phyloP scores from a whole-genome alignment of 2,888 invertebrate species.

The Colostygia pectinataria region DNA sequence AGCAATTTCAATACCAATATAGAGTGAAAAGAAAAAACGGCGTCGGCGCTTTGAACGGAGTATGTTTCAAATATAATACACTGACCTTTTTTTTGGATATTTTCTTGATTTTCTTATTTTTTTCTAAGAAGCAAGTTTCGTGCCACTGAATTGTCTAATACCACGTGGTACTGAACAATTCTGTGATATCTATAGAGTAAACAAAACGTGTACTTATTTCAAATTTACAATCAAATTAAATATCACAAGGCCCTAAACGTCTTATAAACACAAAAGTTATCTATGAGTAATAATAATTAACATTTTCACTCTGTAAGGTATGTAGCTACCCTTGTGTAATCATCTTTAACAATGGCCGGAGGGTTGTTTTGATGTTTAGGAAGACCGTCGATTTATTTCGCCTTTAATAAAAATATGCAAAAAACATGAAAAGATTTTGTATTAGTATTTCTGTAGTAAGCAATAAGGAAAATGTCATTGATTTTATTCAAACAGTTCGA shows the following conservation, averaged over 20 bases:
- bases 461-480: slow-evolving; percentile 8
- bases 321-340: slow-evolving; percentile 66
- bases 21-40: no score
- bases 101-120: no score
- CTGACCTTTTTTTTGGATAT: no score
- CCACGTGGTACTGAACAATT: no score
- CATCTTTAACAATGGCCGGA: slow-evolving; percentile 72
- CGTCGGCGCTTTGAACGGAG: no score
- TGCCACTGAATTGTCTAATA: no score
- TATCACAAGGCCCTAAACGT: slow-evolving; percentile 19
- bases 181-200: no score
- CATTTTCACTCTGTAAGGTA: slow-evolving; percentile 70
- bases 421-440: slow-evolving; percentile 46
- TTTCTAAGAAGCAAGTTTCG: no score
- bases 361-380: slow-evolving; percentile 75
- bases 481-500: slow-evolving; percentile 21
- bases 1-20: no score
- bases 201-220: no score
- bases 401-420: slow-evolving; percentile 65
- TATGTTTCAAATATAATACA: no score
- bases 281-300: slow-evolving; percentile 76
- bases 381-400: slow-evolving; percentile 75
- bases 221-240: slow-evolving; percentile 15
- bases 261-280: slow-evolving; percentile 46
- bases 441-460: slow-evolving; percentile 22